Evolutionary conservation across 2,113 vertebrate genomes (phyloP).

Genomic region (Mellivora capensis): DNA sequence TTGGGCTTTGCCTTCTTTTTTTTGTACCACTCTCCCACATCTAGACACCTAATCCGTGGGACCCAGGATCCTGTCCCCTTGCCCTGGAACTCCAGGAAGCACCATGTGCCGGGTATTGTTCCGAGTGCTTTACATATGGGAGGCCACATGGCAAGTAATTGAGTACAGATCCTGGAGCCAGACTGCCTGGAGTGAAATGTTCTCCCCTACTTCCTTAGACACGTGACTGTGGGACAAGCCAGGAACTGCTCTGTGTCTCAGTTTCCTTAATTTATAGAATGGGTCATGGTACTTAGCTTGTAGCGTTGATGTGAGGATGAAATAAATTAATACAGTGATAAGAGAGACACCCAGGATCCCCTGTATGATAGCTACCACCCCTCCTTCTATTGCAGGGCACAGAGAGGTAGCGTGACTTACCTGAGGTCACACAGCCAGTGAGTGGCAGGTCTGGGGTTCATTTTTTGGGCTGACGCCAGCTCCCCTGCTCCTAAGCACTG

Average conservation of each 20-base stretch:
- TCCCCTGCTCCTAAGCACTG: neutral
- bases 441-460: neutral
- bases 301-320: neutral
- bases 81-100: neutral
- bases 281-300: neutral
- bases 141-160: neutral
- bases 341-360: neutral
- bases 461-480: neutral
- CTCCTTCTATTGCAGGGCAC: neutral
- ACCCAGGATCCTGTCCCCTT: neutral
- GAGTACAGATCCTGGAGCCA: neutral
- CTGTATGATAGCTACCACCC: neutral
- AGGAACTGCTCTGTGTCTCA: neutral
- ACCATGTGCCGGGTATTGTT: neutral
- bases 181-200: neutral
- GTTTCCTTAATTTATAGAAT: neutral
- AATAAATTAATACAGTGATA: neutral
- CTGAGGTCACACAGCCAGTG: neutral
- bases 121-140: neutral
- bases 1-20: constrained; percentile 22
- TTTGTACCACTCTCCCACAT: neutral
- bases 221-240: neutral
- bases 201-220: neutral
- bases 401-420: neutral
- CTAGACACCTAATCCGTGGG: neutral